Percentiles rank a stretch among this genome's conserved stretches.
These are phyloP conservation scores for Hymenopus coronatus DNA, from an alignment of 2,888 invertebrate genomes.

Conservation along the genomic window DNA sequence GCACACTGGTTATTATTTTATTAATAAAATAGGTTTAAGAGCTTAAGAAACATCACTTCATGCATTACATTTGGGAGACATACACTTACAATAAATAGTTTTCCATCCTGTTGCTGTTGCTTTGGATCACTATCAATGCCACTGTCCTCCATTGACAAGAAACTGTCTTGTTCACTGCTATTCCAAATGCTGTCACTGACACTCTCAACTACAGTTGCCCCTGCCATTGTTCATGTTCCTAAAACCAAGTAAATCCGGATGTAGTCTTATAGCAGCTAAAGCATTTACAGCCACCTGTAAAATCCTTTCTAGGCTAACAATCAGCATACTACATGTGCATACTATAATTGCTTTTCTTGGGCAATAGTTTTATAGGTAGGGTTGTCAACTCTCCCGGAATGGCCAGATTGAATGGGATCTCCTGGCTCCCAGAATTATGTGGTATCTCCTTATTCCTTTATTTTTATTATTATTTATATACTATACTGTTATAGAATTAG, in stretches of 20 bases:
- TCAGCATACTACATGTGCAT: no score
- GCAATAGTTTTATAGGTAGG: no score
- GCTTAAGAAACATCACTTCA: background rate
- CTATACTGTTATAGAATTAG: no score
- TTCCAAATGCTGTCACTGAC: background rate
- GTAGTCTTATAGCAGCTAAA: no score
- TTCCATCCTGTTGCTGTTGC: slow-evolving; percentile 45
- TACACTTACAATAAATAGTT: slow-evolving; percentile 42
- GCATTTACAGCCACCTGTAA: no score
- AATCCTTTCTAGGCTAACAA: no score
- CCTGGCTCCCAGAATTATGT: no score
- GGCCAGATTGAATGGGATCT: no score
- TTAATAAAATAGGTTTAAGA: background rate
- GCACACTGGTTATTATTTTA: background rate
- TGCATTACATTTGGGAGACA: background rate
- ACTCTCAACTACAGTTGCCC: background rate
- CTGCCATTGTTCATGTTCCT: background rate
- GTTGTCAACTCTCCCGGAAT: no score
- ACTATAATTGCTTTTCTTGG: no score
- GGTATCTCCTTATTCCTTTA: no score
- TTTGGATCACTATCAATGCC: slow-evolving; percentile 54
- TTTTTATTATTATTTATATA: no score
- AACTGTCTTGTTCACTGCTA: slow-evolving; percentile 2
- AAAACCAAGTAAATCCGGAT: background rate
- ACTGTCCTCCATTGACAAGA: slow-evolving; percentile 50